Percentiles rank a stretch among this genome's conserved stretches.
Evolutionary conservation across 2,113 vertebrate genomes (phyloP).

Genomic region (Procavia capensis): DNA sequence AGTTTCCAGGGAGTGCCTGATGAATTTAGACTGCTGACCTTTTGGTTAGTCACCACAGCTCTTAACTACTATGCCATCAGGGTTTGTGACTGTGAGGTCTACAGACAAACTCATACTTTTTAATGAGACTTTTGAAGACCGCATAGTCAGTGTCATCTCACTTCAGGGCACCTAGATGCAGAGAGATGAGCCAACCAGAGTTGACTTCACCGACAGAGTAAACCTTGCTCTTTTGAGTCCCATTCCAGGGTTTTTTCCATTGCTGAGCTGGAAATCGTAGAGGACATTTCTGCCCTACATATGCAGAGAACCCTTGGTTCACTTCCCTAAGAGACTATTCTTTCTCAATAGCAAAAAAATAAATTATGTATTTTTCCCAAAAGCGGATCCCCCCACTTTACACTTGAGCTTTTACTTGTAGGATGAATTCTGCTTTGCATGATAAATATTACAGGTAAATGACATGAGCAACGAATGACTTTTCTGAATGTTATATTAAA

Average conservation of each 20-base stretch:
- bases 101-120: conserved; percentile 1
- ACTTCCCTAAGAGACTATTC: background rate
- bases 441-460: conserved; percentile 65
- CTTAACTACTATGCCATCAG: too few species aligned
- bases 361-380: background rate
- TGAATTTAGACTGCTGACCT: too few species aligned
- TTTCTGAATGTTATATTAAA: conserved; percentile 53
- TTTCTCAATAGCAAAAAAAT: conserved; percentile 47
- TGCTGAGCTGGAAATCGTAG: background rate
- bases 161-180: background rate
- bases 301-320: background rate
- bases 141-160: background rate
- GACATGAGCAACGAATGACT: background rate
- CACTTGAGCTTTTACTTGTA: conserved; percentile 54
- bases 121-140: background rate
- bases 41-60: too few species aligned
- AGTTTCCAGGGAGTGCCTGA: too few species aligned
- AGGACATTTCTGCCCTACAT: background rate
- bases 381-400: background rate
- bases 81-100: conserved; percentile 51
- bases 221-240: background rate
- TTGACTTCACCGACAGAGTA: background rate
- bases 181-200: background rate
- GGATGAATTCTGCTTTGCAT: conserved; percentile 53
- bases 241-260: background rate